Percentiles rank a stretch among this genome's conserved stretches.
phyloP scores from a whole-genome alignment of 2,797 vertebrate species.

The Echeneis naucrates region DNA sequence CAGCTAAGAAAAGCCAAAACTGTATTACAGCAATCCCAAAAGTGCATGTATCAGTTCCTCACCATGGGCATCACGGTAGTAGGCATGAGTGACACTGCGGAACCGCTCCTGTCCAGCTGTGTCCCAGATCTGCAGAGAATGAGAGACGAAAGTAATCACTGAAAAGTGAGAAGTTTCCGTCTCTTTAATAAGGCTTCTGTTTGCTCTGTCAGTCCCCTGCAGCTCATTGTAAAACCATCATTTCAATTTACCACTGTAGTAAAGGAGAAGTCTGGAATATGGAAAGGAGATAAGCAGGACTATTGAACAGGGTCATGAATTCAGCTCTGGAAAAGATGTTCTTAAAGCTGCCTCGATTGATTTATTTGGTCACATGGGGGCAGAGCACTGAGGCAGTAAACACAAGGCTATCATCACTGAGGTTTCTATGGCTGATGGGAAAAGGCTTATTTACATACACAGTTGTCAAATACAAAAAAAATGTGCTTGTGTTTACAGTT shows the following conservation, averaged over 20 bases:
- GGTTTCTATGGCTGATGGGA: background rate
- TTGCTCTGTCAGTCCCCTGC: slow-evolving; percentile 14
- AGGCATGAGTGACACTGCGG: slow-evolving; percentile 91
- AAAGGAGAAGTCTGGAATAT: slow-evolving; percentile 16
- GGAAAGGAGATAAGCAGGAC: slow-evolving; percentile 24
- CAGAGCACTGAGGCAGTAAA: background rate
- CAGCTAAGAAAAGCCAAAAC: slow-evolving; percentile 7
- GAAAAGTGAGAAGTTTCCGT: slow-evolving; percentile 11
- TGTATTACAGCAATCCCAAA: background rate
- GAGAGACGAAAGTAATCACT: slow-evolving; percentile 27
- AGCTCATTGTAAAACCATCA: slow-evolving; percentile 10
- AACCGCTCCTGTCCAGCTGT: slow-evolving; percentile 92
- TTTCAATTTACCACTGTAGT: slow-evolving; percentile 20
- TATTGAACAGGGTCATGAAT: background rate
- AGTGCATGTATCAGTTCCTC: slow-evolving; percentile 62
- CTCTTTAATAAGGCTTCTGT: slow-evolving; percentile 34
- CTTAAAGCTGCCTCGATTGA: background rate
- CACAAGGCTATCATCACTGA: background rate
- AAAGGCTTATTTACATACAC: background rate
- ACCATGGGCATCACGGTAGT: slow-evolving; percentile 92
- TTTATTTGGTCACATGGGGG: background rate
- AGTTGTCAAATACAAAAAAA: background rate
- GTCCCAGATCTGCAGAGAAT: slow-evolving; percentile 89
- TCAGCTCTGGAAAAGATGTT: background rate
- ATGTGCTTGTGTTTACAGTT: background rate